These are phyloP conservation scores for Alcedo quadribrachys DNA, from an alignment of 2,797 vertebrate species.

Conservation along the genomic window DNA sequence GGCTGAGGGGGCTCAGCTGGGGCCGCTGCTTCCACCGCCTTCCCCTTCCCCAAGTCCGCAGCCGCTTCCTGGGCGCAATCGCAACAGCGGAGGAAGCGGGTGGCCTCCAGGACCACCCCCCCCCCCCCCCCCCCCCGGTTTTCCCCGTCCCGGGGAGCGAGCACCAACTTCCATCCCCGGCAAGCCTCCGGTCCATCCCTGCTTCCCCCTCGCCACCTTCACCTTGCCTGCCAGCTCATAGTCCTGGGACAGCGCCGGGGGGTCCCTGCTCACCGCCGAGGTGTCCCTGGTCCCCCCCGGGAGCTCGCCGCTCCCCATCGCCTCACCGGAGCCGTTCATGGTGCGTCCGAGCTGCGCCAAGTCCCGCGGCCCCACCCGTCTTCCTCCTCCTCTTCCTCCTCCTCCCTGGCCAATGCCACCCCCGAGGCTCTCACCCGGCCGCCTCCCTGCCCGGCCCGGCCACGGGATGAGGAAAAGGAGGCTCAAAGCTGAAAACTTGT, in stretches of 20 bases:
- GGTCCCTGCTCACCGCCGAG: not conserved
- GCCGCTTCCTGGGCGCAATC: not conserved
- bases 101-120: not conserved
- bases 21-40: not conserved
- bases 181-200: not conserved
- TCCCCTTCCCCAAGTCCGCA: not conserved
- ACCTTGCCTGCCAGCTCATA: conserved; percentile 77
- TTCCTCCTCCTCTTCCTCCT: conserved; percentile 5
- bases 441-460: not conserved
- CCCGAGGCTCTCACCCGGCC: not conserved
- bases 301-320: not conserved
- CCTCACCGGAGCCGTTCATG: conserved; percentile 58
- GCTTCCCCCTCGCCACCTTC: not conserved
- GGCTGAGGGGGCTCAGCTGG: not conserved
- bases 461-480: not conserved
- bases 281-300: not conserved
- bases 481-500: not conserved
- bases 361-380: not conserved
- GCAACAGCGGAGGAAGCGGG: not conserved
- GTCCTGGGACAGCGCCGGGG: not conserved
- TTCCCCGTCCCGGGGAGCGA: rapidly evolving
- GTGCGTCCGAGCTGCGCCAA: not conserved
- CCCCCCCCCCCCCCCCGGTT: too few relatives aligned
- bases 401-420: not conserved
- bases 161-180: not conserved